Conservation (phyloP, 1,140 invertebrate species). For the Drosophila rhopaloa region DNA sequence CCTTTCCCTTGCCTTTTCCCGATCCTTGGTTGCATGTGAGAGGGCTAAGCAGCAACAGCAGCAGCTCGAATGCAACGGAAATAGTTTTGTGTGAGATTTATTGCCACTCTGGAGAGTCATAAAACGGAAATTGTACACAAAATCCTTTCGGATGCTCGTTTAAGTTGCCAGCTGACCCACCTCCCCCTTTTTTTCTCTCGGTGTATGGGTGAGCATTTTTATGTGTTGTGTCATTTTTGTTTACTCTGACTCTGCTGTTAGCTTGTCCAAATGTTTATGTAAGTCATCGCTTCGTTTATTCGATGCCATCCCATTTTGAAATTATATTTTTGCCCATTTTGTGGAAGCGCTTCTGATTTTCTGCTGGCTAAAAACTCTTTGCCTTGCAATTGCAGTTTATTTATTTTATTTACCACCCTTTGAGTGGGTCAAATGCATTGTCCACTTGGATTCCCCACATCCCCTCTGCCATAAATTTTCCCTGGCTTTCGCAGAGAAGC, state of each 20-base stretch:
- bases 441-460: slow-evolving; percentile 9
- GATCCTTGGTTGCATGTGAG: slow-evolving; percentile 55
- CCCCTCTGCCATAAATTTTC: slow-evolving; percentile 36
- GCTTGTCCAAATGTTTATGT: slow-evolving; percentile 79
- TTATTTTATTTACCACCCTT: slow-evolving; percentile 78
- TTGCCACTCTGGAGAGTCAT: slow-evolving; percentile 84
- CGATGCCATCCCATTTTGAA: slow-evolving; percentile 75
- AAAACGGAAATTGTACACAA: slow-evolving; percentile 84
- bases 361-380: slow-evolving; percentile 76
- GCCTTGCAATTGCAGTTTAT: slow-evolving; percentile 77
- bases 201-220: slow-evolving; percentile 60
- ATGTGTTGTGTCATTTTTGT: slow-evolving; percentile 82
- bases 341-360: slow-evolving; percentile 70
- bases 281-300: slow-evolving; percentile 80
- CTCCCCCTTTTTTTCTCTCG: not conserved
- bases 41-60: slow-evolving; percentile 48
- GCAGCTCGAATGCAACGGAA: slow-evolving; percentile 83
- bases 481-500: slow-evolving; percentile 35
- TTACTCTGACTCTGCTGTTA: slow-evolving; percentile 67
- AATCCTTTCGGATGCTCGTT: slow-evolving; percentile 84
- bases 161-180: slow-evolving; percentile 64
- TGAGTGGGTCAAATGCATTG: slow-evolving; percentile 70
- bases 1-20: not conserved
- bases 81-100: slow-evolving; percentile 84
- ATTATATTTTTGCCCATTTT: slow-evolving; percentile 80